Conservation (phyloP, 2,797 vertebrate species). For the Sebastes trivittatus region DNA sequence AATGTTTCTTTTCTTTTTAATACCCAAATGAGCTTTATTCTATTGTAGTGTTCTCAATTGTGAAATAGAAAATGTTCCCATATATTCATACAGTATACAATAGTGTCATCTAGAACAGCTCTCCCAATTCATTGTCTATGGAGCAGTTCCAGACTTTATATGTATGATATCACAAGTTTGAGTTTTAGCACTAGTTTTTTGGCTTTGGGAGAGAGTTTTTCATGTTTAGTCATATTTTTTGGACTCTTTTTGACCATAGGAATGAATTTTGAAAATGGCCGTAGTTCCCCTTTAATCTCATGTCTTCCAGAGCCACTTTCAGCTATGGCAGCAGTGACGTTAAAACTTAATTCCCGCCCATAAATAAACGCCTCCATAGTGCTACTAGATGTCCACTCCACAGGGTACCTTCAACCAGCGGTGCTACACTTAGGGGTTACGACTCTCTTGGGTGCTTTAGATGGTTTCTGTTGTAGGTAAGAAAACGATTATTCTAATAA, state of each 20-base stretch:
- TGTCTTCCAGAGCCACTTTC: background rate
- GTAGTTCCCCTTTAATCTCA: background rate
- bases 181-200: background rate
- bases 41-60: too few species aligned
- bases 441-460: background rate
- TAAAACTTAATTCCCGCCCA: background rate
- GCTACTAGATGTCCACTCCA: background rate
- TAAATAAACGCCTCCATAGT: background rate
- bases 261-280: background rate
- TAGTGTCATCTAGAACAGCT: too few species aligned
- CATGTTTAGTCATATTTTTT: background rate
- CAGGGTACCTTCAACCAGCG: background rate
- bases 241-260: background rate
- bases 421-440: too few species aligned
- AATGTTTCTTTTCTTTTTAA: too few species aligned
- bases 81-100: too few species aligned
- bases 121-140: too few species aligned
- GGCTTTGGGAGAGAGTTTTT: background rate
- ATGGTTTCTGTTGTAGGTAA: background rate
- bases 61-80: too few species aligned
- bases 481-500: background rate
- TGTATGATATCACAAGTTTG: background rate
- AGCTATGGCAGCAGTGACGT: background rate
- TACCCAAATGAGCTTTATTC: too few species aligned
- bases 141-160: background rate